Base-by-base conservation (phyloP, 1,140 invertebrate genomes). In the Stenopsyche tienmushanensis region DNA sequence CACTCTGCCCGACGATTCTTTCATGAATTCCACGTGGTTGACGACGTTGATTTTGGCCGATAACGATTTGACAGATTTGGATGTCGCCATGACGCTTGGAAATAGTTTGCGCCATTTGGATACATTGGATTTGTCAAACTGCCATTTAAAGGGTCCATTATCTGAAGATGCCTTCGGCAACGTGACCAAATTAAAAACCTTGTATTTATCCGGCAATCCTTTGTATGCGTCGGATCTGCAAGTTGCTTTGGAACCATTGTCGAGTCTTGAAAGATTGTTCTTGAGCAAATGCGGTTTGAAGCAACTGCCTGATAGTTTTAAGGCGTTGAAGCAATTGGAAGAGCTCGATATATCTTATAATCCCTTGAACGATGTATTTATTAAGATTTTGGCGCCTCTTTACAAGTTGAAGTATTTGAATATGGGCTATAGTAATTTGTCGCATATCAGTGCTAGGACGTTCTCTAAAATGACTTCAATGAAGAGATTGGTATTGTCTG, bases 341-440 rank as follows among this genome's bases (percentile, higher is more conserved):
- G 85, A 88, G 71, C 78, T 88, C 20, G 86, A 88, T 70, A 85
- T 89, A 66, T 88, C 86, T 0, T 82, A 87, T 64, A 89, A 89
- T 77, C 87, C 87, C 1, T 72, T 90, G 0, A 83, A 84, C 21
- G 84, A 89, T 71, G 87, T 85, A 0, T 89, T 89, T 71, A 86
- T 86, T 10, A 83, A 79, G 71, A 72, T 89, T 13, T 74, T 89
- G n/a, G 84, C 84, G 0, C 87, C 87, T 0, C 72, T 90, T 1
- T 82, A 84, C 39, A 84, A 84, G 18, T 75, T 90, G 9, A 84
- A 88, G 75, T 87, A 86, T 72, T 75, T 90, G 8, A 87, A 90
- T 71, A 90, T 90, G 87, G 87, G 87, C 5, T 88, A 88, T 70
- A 88, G 87, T 74, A 85, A 86, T 72, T 76, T 90, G 8, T 85